Conservation (phyloP, 2,888 invertebrate species). For the Orthosia incerta region DNA sequence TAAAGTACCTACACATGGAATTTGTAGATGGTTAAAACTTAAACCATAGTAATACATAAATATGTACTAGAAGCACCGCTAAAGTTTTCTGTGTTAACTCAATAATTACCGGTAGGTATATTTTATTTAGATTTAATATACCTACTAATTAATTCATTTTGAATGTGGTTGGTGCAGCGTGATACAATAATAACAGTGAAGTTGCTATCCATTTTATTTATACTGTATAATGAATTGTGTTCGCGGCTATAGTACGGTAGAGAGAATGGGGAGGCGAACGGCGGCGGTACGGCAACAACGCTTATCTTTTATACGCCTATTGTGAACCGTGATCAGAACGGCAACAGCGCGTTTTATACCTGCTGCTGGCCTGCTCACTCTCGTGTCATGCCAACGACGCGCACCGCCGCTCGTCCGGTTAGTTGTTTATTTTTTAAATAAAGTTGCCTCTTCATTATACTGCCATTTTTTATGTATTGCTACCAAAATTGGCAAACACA, state of each 20-base stretch:
- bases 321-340: slow-evolving; percentile 74
- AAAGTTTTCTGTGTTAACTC: not conserved
- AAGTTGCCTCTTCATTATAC: slow-evolving; percentile 53
- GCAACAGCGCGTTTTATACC: slow-evolving; percentile 80
- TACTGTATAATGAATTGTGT: slow-evolving; percentile 47
- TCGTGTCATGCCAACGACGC: slow-evolving; percentile 77
- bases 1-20: not conserved
- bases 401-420: slow-evolving; percentile 73
- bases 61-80: not conserved
- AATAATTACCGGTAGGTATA: not conserved
- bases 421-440: slow-evolving; percentile 65
- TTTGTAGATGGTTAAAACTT: not conserved
- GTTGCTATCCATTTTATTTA: slow-evolving; percentile 36
- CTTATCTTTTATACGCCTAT: slow-evolving; percentile 61
- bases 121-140: slow-evolving; percentile 2
- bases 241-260: slow-evolving; percentile 53
- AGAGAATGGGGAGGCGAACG: slow-evolving; percentile 65
- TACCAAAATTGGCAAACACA: slow-evolving; percentile 35
- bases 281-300: slow-evolving; percentile 61
- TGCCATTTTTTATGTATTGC: slow-evolving; percentile 41
- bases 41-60: not conserved
- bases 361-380: slow-evolving; percentile 72
- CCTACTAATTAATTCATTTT: not conserved
- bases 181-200: slow-evolving; percentile 41
- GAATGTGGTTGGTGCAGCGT: slow-evolving; percentile 15